Evolutionary conservation across 1,140 invertebrate genomes (phyloP).

Genomic region (Scaptomyza graminum): DNA sequence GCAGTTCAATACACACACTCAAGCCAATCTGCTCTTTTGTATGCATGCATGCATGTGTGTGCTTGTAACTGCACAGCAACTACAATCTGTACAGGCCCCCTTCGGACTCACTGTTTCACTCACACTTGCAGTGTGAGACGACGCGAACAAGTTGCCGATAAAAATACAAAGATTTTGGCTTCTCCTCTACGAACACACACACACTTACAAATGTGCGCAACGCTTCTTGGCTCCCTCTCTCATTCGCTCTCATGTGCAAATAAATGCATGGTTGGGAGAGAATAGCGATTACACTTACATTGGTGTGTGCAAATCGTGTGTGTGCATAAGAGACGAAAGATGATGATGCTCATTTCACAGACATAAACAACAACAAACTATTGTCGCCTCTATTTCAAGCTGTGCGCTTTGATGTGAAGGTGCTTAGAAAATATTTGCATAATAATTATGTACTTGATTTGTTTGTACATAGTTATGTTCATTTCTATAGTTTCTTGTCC

Average conservation of each 20-base stretch:
- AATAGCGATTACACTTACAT: slow-evolving; percentile 10
- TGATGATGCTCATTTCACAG: slow-evolving; percentile 1
- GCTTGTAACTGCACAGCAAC: slow-evolving; percentile 45
- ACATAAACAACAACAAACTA: slow-evolving; percentile 34
- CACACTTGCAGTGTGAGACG: slow-evolving; percentile 46
- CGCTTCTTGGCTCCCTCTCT: slow-evolving; percentile 5
- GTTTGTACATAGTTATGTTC: background rate
- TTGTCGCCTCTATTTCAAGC: background rate
- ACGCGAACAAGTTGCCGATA: slow-evolving; percentile 53
- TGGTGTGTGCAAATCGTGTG: background rate
- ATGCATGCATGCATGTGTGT: slow-evolving; percentile 17
- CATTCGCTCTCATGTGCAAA: background rate
- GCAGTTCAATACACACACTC: slow-evolving; percentile 61
- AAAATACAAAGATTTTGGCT: slow-evolving; percentile 41
- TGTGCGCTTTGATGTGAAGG: background rate
- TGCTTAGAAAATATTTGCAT: background rate
- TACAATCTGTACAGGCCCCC: background rate
- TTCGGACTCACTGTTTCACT: slow-evolving; percentile 30
- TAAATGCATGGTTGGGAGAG: background rate
- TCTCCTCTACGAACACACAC: slow-evolving; percentile 10
- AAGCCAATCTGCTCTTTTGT: slow-evolving; percentile 39
- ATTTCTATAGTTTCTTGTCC: background rate
- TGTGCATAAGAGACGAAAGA: background rate
- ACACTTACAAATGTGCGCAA: slow-evolving; percentile 2
- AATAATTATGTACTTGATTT: background rate